Conservation (phyloP, 2,113 vertebrate genomes). For the Dasyornis broadbenti region DNA sequence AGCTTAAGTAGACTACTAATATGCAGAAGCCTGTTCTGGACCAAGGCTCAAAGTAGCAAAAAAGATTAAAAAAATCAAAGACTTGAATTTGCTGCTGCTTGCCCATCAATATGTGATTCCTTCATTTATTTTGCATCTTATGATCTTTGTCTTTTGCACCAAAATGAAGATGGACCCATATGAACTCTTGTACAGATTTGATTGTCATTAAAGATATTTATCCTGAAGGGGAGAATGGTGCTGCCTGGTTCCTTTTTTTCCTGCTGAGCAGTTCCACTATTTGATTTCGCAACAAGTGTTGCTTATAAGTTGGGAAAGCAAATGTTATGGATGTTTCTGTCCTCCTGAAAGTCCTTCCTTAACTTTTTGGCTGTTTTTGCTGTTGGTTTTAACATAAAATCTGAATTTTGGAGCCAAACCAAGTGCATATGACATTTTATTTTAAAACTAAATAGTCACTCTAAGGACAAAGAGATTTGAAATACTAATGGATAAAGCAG, state of each 20-base stretch:
- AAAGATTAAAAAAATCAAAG: background rate
- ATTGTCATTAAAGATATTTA: background rate
- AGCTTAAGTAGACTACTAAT: background rate
- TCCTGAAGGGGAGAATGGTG: background rate
- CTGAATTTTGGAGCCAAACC: background rate
- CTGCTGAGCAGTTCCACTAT: background rate
- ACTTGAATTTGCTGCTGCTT: background rate
- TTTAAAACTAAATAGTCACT: background rate
- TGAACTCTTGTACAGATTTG: background rate
- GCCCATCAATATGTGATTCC: background rate
- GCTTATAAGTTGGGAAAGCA: background rate
- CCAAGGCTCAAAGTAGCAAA: background rate
- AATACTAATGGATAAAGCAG: background rate
- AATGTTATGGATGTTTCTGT: background rate
- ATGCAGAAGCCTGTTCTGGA: background rate
- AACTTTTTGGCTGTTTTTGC: background rate
- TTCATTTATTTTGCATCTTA: background rate
- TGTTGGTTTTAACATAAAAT: background rate
- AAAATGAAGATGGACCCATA: background rate
- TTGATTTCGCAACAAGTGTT: background rate
- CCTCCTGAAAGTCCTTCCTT: background rate
- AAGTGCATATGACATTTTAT: background rate
- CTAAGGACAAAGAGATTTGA: constrained; percentile 15
- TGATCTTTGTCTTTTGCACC: background rate
- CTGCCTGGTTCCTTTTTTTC: background rate